Percentiles rank a stretch among this genome's conserved stretches.
phyloP scores from a whole-genome alignment of 2,113 vertebrate species.

The Drymodes brunneopygia region DNA sequence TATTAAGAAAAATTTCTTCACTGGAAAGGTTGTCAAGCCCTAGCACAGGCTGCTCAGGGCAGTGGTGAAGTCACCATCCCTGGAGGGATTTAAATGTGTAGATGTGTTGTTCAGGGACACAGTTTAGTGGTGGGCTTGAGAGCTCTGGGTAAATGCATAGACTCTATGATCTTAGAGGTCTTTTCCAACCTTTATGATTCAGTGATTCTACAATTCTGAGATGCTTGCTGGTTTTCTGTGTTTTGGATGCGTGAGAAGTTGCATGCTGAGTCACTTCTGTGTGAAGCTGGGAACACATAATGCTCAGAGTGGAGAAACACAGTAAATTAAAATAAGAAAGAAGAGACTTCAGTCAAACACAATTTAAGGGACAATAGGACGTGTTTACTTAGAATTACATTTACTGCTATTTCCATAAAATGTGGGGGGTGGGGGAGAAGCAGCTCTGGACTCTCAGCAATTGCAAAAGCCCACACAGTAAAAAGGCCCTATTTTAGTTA shows the following conservation, averaged over 20 bases:
- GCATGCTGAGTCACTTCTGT: background rate
- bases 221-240: background rate
- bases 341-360: background rate
- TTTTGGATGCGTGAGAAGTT: background rate
- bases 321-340: constrained; percentile 1
- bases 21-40: background rate
- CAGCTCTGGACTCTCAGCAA: background rate
- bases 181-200: background rate
- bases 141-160: no score
- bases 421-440: fast-evolving
- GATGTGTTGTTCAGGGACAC: background rate
- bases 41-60: background rate
- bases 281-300: background rate
- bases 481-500: constrained; percentile 64
- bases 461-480: constrained; percentile 19
- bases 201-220: background rate
- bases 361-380: background rate
- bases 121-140: background rate
- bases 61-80: background rate
- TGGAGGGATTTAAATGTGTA: background rate
- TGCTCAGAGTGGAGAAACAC: background rate
- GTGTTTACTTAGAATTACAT: background rate
- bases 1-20: background rate
- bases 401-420: background rate
- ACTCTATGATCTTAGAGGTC: background rate